Evolutionary conservation across 2,797 vertebrate genomes (phyloP).

Genomic region (Perodicticus potto): DNA sequence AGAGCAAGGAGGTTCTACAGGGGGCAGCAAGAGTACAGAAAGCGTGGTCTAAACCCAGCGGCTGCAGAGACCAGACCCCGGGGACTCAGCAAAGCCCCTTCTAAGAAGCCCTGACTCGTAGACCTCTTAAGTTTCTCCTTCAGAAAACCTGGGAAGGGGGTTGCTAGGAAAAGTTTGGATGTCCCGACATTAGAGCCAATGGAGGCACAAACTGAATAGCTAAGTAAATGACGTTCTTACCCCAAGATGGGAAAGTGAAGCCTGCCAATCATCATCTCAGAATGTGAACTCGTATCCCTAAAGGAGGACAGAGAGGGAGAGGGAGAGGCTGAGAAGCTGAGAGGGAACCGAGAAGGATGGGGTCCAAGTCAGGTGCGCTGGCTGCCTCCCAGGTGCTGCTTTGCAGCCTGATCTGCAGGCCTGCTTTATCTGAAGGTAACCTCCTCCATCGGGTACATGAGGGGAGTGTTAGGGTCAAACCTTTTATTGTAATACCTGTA

Average conservation of each 20-base stretch:
- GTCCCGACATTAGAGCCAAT: slow-evolving; percentile 3
- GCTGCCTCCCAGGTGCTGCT: neutral
- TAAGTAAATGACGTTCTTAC: slow-evolving; percentile 20
- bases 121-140: neutral
- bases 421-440: neutral
- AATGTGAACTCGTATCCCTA: slow-evolving; percentile 2
- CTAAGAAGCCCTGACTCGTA: neutral
- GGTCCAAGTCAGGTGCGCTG: neutral
- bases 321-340: neutral
- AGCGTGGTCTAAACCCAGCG: neutral
- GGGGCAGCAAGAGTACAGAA: neutral
- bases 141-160: neutral
- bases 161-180: neutral
- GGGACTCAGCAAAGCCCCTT: neutral
- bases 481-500: neutral
- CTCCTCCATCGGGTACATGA: neutral
- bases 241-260: neutral
- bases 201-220: neutral
- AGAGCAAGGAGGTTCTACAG: neutral
- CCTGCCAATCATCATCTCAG: slow-evolving; percentile 4
- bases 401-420: neutral
- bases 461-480: neutral
- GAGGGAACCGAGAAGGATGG: neutral
- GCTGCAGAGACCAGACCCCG: neutral
- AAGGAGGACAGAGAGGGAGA: neutral